These are phyloP conservation scores for Argya squamiceps DNA, from an alignment of 2,797 vertebrate genomes.

Conservation along the genomic window DNA sequence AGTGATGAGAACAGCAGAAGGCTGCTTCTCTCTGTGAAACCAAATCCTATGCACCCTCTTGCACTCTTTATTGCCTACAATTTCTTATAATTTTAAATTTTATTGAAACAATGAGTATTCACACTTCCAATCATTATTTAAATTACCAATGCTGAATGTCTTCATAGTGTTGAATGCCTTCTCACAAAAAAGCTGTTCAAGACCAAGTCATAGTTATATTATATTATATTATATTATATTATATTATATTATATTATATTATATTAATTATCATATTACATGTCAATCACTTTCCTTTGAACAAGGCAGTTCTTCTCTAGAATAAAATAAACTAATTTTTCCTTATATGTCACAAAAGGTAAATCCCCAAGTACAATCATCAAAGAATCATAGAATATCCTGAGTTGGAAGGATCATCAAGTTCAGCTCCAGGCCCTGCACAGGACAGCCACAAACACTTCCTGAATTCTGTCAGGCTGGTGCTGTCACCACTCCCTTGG, in stretches of 20 bases:
- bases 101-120: background rate
- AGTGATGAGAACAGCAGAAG: background rate
- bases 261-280: too few species aligned
- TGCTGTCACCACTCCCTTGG: background rate
- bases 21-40: background rate
- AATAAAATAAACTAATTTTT: background rate
- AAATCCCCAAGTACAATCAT: background rate
- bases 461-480: background rate
- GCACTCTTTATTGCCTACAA: background rate
- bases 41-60: background rate
- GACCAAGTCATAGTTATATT: background rate
- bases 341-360: background rate
- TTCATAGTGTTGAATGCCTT: background rate
- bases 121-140: background rate
- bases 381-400: background rate
- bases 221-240: too few species aligned
- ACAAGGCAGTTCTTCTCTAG: background rate
- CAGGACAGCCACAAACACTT: background rate
- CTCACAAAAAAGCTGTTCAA: background rate
- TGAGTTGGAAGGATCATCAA: background rate
- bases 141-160: background rate
- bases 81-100: background rate
- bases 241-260: too few species aligned
- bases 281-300: background rate
- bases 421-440: background rate